phyloP scores from a whole-genome alignment of 1,140 invertebrate species.

The Dreissena rostriformis region DNA sequence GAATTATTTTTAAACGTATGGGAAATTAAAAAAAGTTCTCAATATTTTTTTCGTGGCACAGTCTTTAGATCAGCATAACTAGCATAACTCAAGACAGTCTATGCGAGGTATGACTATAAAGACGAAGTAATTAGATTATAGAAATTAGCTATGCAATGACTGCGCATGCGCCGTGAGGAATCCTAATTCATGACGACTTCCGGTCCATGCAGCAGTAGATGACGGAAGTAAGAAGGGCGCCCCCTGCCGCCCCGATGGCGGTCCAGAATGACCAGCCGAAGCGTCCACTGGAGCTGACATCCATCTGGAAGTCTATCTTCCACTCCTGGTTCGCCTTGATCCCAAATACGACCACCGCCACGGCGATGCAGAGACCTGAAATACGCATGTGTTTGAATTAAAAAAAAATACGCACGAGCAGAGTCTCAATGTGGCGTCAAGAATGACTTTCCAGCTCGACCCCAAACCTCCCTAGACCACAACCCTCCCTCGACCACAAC shows the following conservation, averaged over 20 bases:
- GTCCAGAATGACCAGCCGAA: conserved; percentile 53
- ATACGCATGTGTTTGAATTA: neutral
- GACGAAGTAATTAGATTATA: too few relatives aligned
- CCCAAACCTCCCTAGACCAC: neutral
- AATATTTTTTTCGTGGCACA: too few relatives aligned
- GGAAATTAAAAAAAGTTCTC: too few relatives aligned
- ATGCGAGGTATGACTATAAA: too few relatives aligned
- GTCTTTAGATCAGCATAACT: too few relatives aligned
- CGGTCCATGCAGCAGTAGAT: conserved; percentile 47
- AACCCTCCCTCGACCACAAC: neutral
- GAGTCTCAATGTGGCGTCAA: neutral
- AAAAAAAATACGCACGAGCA: neutral
- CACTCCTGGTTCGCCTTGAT: conserved; percentile 31
- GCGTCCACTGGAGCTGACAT: neutral
- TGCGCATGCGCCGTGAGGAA: too few relatives aligned
- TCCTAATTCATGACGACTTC: neutral
- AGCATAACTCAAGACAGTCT: too few relatives aligned
- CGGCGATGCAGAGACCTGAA: conserved; percentile 40
- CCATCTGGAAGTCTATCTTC: conserved; percentile 11
- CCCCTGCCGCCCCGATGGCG: conserved; percentile 16
- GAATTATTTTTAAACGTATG: too few relatives aligned
- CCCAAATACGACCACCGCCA: conserved; percentile 37
- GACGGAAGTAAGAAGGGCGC: conserved; percentile 20
- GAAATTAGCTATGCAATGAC: too few relatives aligned
- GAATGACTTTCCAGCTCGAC: neutral